A percentile compares a stretch with the other conserved stretches of the same genome.
Evolutionary conservation across 2,113 vertebrate genomes (phyloP).

Genomic region (Thymallus thymallus): DNA sequence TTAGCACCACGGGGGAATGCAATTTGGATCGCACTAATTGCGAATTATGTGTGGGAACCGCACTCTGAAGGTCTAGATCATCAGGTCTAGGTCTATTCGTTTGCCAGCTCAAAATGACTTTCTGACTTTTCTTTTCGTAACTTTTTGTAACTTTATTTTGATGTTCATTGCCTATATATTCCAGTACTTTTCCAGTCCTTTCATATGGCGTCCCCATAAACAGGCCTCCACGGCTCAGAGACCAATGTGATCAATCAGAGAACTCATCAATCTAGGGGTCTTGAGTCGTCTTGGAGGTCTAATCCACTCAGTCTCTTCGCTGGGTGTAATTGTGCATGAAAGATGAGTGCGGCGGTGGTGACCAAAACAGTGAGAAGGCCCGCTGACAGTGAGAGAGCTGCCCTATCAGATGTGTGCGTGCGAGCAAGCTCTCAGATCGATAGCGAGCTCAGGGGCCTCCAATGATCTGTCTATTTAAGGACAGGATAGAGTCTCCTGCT

Average conservation of each 20-base stretch:
- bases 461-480: constrained; percentile 48
- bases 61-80: no score
- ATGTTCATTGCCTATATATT: not conserved
- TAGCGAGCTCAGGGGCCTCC: constrained; percentile 30
- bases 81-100: no score
- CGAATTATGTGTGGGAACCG: constrained; percentile 35
- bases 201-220: not conserved
- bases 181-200: not conserved
- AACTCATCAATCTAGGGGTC: not conserved
- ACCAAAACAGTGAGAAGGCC: not conserved
- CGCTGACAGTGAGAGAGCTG: constrained; percentile 18
- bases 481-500: constrained; percentile 21
- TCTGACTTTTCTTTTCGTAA: no score
- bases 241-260: not conserved
- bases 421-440: constrained; percentile 32
- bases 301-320: constrained; percentile 13
- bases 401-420: not conserved
- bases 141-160: no score
- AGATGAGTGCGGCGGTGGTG: constrained; percentile 17
- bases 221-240: not conserved
- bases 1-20: constrained; percentile 46
- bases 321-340: constrained; percentile 33
- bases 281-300: not conserved
- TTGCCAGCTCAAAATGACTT: no score
- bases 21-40: constrained; percentile 51